Evolutionary conservation across 2,888 invertebrate genomes (phyloP), one percentile per base, ranked within the genome.

Genomic region (Tuta absoluta): DNA sequence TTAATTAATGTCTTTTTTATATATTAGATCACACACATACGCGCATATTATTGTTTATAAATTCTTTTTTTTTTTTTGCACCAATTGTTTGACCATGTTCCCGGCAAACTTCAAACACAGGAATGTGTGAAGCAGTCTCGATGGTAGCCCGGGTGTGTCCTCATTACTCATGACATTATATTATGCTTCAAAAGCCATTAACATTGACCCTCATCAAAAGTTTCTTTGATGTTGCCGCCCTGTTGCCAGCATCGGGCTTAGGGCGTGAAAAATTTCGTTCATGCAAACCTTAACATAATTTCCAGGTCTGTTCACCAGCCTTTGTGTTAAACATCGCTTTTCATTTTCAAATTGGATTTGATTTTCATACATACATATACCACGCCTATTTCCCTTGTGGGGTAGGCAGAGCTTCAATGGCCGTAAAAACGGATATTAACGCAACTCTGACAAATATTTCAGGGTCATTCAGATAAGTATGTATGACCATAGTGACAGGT

Each of bases 161-260:
- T 73, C 72, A 72, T 78, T 74, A 76, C 69, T 75, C 74, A 77
- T 71, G 68, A 70, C 66, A 71, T 74, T 70, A 73, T 75, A 69
- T 67, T 74, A 77, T 73, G 74, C 70, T 66, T 63, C 65, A 71
- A 69, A 69, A 69, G 72, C 79, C 72, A 81, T 82, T 79, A 82
- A 76, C 74, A 77, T 74, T 78, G 81, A 84, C 85, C 84, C 84
- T 82, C 74, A 78, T 84, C 83, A 82, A 78, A 82, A 80, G 71
- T 81, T 82, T 81, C 78, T 79, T 79, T 80, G 76, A 79, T 76
- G 73, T 71, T 72, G 23, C 71, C 73, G 72, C 75, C 77, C 72
- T 71, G 76, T 77, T 74, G 69, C 69, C 79, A 80, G 81, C 51
- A 53, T 11, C 14, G 80, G 45, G 24, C 21, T 41, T 17, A 11